Evolutionary conservation across 35 echinoderm and acorn worm genomes (phyloP).

Genomic region (Amphiura filiformis): DNA sequence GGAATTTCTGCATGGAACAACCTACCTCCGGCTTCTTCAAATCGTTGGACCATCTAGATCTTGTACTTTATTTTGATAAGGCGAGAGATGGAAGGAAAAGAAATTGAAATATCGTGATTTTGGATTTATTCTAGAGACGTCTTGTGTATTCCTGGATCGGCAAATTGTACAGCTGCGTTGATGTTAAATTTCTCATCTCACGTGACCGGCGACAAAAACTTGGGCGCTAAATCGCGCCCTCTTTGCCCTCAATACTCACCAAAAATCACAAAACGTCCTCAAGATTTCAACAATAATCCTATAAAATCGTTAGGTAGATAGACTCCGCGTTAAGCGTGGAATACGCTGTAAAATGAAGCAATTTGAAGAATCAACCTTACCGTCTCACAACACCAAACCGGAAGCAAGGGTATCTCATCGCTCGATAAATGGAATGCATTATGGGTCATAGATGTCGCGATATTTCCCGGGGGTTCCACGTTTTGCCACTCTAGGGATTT

Average conservation of each 20-base stretch:
- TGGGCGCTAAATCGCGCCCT: conserved; percentile 6
- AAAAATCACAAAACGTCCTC: not conserved
- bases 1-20: not conserved
- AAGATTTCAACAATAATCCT: not conserved
- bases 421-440: not conserved
- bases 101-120: not conserved
- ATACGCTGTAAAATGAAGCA: not conserved
- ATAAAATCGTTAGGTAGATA: not conserved
- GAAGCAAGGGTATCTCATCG: not conserved
- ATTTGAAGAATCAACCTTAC: not conserved
- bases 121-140: not conserved
- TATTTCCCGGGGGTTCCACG: not conserved
- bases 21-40: not conserved
- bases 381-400: conserved; percentile 6
- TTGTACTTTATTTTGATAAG: not conserved
- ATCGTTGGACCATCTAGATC: not conserved
- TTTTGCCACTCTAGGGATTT: no score
- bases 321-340: not conserved
- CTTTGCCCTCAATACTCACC: not conserved
- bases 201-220: not conserved
- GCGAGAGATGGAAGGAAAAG: not conserved
- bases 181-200: not conserved
- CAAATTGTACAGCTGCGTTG: not conserved
- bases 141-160: not conserved
- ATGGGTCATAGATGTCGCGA: not conserved